These are phyloP conservation scores for Drosophila melanica DNA, from an alignment of 1,140 invertebrate species.

Conservation along the genomic window DNA sequence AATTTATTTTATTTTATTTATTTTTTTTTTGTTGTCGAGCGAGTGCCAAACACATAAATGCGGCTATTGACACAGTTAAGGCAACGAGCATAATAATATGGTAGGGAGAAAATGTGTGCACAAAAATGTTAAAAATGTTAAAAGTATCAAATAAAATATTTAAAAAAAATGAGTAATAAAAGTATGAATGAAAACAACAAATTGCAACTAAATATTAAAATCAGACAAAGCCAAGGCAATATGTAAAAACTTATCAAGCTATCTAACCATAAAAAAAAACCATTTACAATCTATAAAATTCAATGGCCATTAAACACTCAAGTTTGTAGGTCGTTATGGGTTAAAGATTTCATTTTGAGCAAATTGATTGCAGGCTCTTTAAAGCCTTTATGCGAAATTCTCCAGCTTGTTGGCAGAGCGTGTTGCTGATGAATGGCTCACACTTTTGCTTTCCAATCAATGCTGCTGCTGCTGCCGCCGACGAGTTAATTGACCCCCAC, in stretches of 20 bases:
- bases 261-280: background rate
- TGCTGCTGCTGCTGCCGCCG: conserved; percentile 19
- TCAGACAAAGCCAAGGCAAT: background rate
- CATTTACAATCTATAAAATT: background rate
- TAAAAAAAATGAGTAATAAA: conserved; percentile 6
- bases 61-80: conserved; percentile 77
- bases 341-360: conserved; percentile 6
- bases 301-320: background rate
- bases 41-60: conserved; percentile 68
- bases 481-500: conserved; percentile 65
- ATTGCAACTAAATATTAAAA: background rate
- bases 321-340: background rate
- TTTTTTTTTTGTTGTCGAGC: conserved; percentile 6
- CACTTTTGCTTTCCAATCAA: conserved; percentile 71
- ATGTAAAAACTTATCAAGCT: background rate
- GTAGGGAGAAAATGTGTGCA: conserved; percentile 52
- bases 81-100: conserved; percentile 54
- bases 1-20: conserved; percentile 5
- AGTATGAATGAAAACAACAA: conserved; percentile 6
- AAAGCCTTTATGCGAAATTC: conserved; percentile 15
- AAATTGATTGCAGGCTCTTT: conserved; percentile 26
- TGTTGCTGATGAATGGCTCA: conserved; percentile 38
- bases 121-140: no score
- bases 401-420: conserved; percentile 28
- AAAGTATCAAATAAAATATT: conserved; percentile 12